Conservation (phyloP, 2,797 vertebrate species). For the Octomys mimax region DNA sequence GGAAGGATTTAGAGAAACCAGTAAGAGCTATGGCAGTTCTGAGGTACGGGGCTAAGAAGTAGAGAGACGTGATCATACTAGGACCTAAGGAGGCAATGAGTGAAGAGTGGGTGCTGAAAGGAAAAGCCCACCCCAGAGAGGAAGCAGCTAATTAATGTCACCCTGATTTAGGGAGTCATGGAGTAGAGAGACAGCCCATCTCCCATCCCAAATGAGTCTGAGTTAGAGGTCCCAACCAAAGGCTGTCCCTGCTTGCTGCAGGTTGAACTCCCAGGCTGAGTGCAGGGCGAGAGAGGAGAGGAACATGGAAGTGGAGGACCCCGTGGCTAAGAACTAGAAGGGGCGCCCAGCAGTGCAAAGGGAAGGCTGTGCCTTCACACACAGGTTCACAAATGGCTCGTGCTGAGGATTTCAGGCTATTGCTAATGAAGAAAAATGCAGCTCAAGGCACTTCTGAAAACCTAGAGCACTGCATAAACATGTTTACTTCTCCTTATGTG, state of each 20-base stretch:
- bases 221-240: background rate
- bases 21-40: background rate
- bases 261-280: background rate
- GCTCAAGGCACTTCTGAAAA: slow-evolving; percentile 54
- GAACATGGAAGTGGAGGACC: background rate
- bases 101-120: background rate
- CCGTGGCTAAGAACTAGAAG: background rate
- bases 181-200: background rate
- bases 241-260: background rate
- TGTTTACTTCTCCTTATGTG: slow-evolving; percentile 63
- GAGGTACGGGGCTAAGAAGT: too few species aligned
- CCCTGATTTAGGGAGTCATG: background rate
- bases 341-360: accelerated
- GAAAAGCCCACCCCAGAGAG: background rate
- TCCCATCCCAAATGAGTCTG: background rate
- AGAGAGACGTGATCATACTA: background rate
- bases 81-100: background rate
- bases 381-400: background rate
- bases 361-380: background rate
- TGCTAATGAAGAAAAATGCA: slow-evolving; percentile 45
- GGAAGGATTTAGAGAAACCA: background rate
- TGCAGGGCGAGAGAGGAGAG: background rate
- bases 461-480: slow-evolving; percentile 24
- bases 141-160: background rate
- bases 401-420: slow-evolving; percentile 30